Base-by-base conservation (phyloP, 2,888 invertebrate species). In the Callyntrura guangdongensis region DNA sequence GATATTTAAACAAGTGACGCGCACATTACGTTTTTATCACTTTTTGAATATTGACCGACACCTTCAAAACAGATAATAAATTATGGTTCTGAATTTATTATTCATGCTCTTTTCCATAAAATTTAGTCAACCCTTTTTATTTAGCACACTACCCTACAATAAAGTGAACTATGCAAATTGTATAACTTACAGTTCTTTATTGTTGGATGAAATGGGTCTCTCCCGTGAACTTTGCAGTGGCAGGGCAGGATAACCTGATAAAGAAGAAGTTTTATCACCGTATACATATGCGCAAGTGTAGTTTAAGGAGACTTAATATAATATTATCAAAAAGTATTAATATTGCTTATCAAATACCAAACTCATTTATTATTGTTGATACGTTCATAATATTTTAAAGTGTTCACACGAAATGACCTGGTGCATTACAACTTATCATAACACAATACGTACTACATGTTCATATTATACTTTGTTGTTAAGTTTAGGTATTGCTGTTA, bases 11-110 rank as follows among this genome's bases (percentile, higher is more conserved):
- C 14, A 69, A 69, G 45, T 69, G 17, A 69, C 8, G 69, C 69
- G 36, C 17, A 0, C 3, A 5, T 59, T 45, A 17, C n/a, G n/a
- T 9, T 69, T 0, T 67, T 14, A 67, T 25, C 45, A n/a, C 69
- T 45, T 69, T 36, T 69, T 59, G 6, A 25, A 14, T 36, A 45
- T 3, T 86, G 86, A 77, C 86, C 86, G 77, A 77, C 77, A 86
- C 86, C 74, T 72, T 86, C 69, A 69, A 36, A 69, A 69, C 69
- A 45, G 45, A 53, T 53, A 53, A n/a, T 53, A 14, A 53, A 53
- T 14, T 14, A 14, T 53, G 3, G 11, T 9, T 3, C 12, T 53
- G 53, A 36, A 36, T 36, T 36, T 36, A n/a, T 53, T 53, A 14
- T 53, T 3, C 12, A 53, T 53, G 8, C 14, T 49, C 53, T 53